phyloP scores from a whole-genome alignment of 2,888 invertebrate genomes.

The Thalpophila matura region DNA sequence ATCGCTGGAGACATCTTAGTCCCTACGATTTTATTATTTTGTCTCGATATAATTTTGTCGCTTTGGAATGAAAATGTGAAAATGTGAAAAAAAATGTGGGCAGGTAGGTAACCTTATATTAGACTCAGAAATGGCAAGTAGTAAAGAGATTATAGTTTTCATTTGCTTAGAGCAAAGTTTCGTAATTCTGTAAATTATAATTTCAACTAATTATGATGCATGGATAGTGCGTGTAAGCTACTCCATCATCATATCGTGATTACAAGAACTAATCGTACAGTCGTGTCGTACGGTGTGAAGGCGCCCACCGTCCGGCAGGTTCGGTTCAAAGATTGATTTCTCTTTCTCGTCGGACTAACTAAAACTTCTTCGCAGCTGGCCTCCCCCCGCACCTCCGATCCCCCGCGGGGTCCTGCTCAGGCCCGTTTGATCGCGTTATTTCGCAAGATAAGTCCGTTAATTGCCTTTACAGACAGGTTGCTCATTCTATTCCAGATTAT shows the following conservation, averaged over 20 bases:
- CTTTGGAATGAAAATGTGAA: not conserved
- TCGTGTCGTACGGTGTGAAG: conserved; percentile 71
- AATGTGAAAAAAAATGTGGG: too few relatives aligned
- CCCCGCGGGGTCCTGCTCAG: conserved; percentile 34
- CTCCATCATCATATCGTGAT: not conserved
- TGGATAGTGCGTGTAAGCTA: not conserved
- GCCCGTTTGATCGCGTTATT: conserved; percentile 83
- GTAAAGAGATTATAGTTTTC: too few relatives aligned
- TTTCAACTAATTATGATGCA: too few relatives aligned
- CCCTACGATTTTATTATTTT: conserved; percentile 26
- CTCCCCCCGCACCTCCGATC: conserved; percentile 43
- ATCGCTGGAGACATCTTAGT: conserved; percentile 69
- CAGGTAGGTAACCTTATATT: too few relatives aligned
- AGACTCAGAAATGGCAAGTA: too few relatives aligned
- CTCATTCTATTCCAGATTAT: conserved; percentile 81
- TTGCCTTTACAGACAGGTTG: conserved; percentile 86
- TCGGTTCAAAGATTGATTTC: conserved; percentile 86
- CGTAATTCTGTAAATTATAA: too few relatives aligned
- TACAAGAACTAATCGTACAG: not conserved
- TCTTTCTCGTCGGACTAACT: conserved; percentile 79
- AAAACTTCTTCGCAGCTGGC: conserved; percentile 70
- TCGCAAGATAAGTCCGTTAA: conserved; percentile 86
- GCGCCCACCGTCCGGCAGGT: conserved; percentile 70
- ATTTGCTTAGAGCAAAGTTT: not conserved
- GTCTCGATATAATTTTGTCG: not conserved